Evolutionary conservation across 2,888 invertebrate species (phyloP), one percentile per base, ranked within the genome.

Genomic region (Phorcus lineatus): DNA sequence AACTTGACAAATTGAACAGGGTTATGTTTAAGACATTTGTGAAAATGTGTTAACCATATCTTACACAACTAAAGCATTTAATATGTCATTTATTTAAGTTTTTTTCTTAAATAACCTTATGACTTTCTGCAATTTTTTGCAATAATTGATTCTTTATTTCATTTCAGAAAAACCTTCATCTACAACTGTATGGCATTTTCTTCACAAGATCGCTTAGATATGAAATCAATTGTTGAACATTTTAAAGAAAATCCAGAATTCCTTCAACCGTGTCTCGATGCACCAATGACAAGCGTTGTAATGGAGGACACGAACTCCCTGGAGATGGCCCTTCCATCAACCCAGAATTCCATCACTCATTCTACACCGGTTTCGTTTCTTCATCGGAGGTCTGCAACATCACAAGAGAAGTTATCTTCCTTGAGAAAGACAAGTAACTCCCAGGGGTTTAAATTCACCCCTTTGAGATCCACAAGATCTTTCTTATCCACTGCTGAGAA

Each of bases 181-280:
- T 95, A 95, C 89, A 95, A 96, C 40, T 97, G 97, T 92, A 97
- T 97, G 97, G 95, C 95, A 84, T 94, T 94, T 82, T 96, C 96
- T 79, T 94, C 95, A 47, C 94, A 95, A 83, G 95, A 95, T 87
- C 95, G 98, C 24, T 97, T 97, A 3, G 94, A 95, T 1, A 96
- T 97, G 0, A 95, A 95, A 0, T 96, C 96, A 93, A 95, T 98
- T 81, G 96, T 96, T 0, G 97, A 97, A 82, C 96, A 96, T 90
- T 94, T 98, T 81, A 96, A 96, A 2, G 96, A 95, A 88, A 95
- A 96, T 92, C 96, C 96, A 19, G 95, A 96, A 6, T 95, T 97
- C 79, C 94, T 98, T 76, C 94, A 95, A 28, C 97, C 97, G 0
- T 96, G 96, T 89, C 94, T 97, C 54, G 97, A 97, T 77, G 89